These are phyloP conservation scores for Pogonomyrmex californicus DNA, from an alignment of 1,140 invertebrate genomes.

Conservation along the genomic window DNA sequence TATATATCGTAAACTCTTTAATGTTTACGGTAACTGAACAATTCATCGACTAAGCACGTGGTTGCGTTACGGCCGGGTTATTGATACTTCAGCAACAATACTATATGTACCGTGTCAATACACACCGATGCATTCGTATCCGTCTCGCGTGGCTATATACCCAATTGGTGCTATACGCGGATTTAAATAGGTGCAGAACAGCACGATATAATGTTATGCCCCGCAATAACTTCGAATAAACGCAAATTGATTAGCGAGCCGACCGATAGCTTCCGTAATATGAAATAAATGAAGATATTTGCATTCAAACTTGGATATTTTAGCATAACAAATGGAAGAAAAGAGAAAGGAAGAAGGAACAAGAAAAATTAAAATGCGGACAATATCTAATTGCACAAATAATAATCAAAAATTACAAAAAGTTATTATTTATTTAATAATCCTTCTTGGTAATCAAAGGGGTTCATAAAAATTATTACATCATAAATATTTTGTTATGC, in stretches of 20 bases:
- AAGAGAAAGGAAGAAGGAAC: neutral
- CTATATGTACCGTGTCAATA: constrained; percentile 54
- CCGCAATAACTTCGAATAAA: constrained; percentile 2
- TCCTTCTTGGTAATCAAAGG: neutral
- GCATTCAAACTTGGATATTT: neutral
- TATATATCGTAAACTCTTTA: constrained; percentile 58
- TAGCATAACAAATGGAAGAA: neutral
- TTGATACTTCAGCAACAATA: constrained; percentile 61
- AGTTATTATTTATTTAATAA: neutral
- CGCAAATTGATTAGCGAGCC: constrained; percentile 2
- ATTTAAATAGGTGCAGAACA: constrained; percentile 45
- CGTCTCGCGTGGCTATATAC: neutral
- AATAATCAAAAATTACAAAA: neutral
- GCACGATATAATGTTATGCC: neutral
- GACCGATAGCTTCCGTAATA: neutral
- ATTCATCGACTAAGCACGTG: constrained; percentile 55
- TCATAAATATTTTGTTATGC: neutral
- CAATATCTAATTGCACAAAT: neutral
- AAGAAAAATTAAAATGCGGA: neutral
- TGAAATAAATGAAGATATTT: neutral
- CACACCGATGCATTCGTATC: constrained; percentile 30
- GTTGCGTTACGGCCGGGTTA: constrained; percentile 43
- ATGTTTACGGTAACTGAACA: constrained; percentile 60
- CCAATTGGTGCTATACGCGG: neutral
- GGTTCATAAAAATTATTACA: neutral